Evolutionary conservation across 35 echinoderm and acorn worm species (phyloP), one percentile per base, ranked within the genome.

Genomic region (Chiridota heheva): DNA sequence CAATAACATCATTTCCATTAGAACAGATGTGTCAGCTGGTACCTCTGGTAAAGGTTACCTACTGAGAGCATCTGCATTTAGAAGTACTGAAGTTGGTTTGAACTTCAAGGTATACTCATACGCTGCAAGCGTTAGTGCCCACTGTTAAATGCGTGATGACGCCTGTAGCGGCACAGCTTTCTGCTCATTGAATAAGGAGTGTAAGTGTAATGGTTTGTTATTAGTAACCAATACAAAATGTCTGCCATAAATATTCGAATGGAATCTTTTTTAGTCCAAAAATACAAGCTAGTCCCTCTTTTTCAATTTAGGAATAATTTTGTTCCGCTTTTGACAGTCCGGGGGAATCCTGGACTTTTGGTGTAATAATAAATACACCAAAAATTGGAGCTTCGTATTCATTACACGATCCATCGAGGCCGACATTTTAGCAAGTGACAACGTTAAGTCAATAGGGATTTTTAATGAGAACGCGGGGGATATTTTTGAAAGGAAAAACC

Each of bases 231-330:
- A 36, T 4, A 82, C 85, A 48, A 91, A 85, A 2, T 85, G 44
- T 15, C 83, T 30, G 42, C 89, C 89, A 35, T 87, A 86, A 12
- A 92, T 56, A 36, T 87, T 81, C 4, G 18, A 60, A 29, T 91
- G 63, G 47, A 90, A 92, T 79, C 65, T 77, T n/a, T n/a, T 67
- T 80, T 18, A 87, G 74, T 7, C 51, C 89, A 67, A 86, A 92
- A 28, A 92, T 59, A 51, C 47, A 80, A 41, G 38, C 73, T 34
- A 86, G 51, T 4, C 82, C 89, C 55, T 92, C 75, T 25, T 81
- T 81, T 42, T 77, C 79, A 42, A 86, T 70, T 76, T 92, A 81
- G 1, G 68, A 69, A 34, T 90, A 90, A 36, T 84, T 78, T 24
- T 77, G 47, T 53, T 92, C 89, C 31, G 89, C 83, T 4, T 39